These are phyloP conservation scores for Anastrepha ludens DNA, from an alignment of 1,140 invertebrate species.

Conservation along the genomic window DNA sequence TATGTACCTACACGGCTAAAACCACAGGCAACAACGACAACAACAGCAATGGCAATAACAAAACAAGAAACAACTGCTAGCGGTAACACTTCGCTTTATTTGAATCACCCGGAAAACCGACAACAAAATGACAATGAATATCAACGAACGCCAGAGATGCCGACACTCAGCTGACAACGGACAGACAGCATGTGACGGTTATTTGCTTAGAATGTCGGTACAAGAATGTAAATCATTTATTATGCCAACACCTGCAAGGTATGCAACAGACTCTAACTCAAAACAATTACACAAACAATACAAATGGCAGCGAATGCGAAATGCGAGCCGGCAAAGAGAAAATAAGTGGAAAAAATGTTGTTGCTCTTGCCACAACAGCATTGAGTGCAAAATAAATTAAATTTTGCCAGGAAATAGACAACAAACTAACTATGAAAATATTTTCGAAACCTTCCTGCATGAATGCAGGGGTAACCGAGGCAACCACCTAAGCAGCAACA, in stretches of 20 bases:
- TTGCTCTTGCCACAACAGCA: conserved; percentile 25
- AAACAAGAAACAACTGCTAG: background rate
- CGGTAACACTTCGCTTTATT: conserved; percentile 5
- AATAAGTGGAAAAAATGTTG: background rate
- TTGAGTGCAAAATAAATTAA: conserved; percentile 43
- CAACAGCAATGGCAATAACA: background rate
- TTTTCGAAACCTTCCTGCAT: conserved; percentile 18
- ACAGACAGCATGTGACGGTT: conserved; percentile 34
- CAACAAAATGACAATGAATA: conserved; percentile 17
- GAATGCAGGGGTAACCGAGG: background rate
- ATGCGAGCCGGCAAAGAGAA: background rate
- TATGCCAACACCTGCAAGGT: conserved; percentile 40
- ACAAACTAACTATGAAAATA: conserved; percentile 38
- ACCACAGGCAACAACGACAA: conserved; percentile 15
- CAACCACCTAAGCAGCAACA: background rate
- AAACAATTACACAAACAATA: background rate
- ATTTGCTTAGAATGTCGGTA: conserved; percentile 48
- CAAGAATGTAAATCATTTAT: conserved; percentile 52
- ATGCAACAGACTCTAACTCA: conserved; percentile 6
- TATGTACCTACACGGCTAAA: background rate
- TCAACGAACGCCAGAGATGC: background rate
- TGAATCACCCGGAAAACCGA: conserved; percentile 37
- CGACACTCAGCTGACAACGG: conserved; percentile 16
- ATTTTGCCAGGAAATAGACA: conserved; percentile 31
- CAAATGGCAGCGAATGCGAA: background rate